Evolutionary conservation across 2,113 vertebrate genomes (phyloP).

Genomic region (Odocoileus hemionus): DNA sequence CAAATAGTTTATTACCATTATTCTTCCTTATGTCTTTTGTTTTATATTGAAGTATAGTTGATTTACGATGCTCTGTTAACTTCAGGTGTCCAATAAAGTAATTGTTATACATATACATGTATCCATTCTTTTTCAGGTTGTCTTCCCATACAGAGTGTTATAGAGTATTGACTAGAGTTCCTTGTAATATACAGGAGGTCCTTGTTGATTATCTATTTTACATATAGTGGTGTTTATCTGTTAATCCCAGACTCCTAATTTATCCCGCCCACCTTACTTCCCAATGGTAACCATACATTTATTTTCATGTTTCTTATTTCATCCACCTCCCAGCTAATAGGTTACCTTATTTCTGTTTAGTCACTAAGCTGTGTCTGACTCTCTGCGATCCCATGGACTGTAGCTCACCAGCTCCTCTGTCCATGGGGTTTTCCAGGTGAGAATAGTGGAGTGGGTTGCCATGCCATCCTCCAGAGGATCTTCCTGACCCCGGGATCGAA

Average conservation of each 20-base stretch:
- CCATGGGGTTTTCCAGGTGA: not conserved
- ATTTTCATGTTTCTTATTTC: not conserved
- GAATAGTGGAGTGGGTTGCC: not conserved
- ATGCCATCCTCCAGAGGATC: not conserved
- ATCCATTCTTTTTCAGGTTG: not conserved
- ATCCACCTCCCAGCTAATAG: not conserved
- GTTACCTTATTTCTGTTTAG: not conserved
- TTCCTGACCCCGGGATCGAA: not conserved
- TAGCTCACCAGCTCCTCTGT: not conserved
- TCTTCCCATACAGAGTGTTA: not conserved
- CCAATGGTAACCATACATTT: not conserved
- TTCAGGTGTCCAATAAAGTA: not conserved
- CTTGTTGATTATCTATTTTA: not conserved
- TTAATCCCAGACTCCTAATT: not conserved
- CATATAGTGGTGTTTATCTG: not conserved
- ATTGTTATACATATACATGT: not conserved
- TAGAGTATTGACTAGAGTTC: not conserved
- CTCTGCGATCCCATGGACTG: not conserved
- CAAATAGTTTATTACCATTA: not conserved
- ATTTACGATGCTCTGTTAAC: not conserved
- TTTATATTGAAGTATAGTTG: not conserved
- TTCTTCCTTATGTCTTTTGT: not conserved
- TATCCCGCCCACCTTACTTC: not conserved
- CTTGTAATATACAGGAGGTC: not conserved
- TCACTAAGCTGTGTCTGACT: not conserved